Evolutionary conservation across 2,888 invertebrate species (phyloP), one percentile per base, ranked within the genome.

Genomic region (Agonopterix subpropinquella): DNA sequence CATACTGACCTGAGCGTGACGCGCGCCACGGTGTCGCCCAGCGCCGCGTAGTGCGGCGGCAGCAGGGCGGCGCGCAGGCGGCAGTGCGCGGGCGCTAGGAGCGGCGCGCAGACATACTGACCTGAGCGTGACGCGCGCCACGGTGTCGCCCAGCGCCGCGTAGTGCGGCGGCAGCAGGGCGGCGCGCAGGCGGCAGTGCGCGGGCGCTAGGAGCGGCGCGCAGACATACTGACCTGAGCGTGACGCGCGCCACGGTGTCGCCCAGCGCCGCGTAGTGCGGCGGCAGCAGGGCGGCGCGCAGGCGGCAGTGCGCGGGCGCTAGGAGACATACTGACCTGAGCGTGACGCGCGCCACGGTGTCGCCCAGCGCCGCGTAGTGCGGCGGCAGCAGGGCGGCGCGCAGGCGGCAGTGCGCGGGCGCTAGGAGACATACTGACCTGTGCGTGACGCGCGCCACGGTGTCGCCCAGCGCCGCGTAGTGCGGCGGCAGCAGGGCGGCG

Each of bases 151-250:
- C 54, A 93, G 65, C 41, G 80, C 72, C 2, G 73, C 57, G 0
- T 1, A 1, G 43, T 86, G 73, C 2, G 77, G 64, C 11, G 80
- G 80, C 61, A 81, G 69, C 64, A 84, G 69, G 41, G 77, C 77
- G 43, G 66, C 70, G 7, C 92, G 90, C 44, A 97, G 83, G 43
- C 86, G 78, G 8, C 91, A 69, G 69, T 91, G 94, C 4, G 94
- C 79, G 50, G 90, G 82, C 5, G 91, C 89, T 52, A 93, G 80
- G 10, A 89, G 81, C 1, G 93, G 92, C 7, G 96, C 96, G 7
- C 95, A 94, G 41, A 97, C n/a, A n/a, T n/a, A n/a, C n/a, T n/a
- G n/a, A n/a, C n/a, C 94, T 90, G 47, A 98, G 78, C 0, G 95
- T 96, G 43, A 93, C 89, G 58, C 94, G 89, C 8, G 94, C 93